Base-by-base conservation (phyloP, 53 echinoderm and acorn worm genomes). In the Luidia sarsii region DNA sequence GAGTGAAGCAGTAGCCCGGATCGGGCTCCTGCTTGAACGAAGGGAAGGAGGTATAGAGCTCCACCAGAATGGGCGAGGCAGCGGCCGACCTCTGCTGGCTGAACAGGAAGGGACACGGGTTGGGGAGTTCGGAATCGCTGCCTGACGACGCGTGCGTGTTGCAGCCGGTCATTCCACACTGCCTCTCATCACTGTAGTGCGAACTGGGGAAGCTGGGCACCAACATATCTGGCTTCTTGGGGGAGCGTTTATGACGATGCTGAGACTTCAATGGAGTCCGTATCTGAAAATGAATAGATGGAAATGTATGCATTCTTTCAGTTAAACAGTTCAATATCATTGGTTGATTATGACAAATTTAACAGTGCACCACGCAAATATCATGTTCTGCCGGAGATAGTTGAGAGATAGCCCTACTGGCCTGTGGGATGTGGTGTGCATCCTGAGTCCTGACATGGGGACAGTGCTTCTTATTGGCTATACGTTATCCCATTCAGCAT, bases 1-100 rank as follows among this genome's bases (percentile, higher is more conserved):
- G 28, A 2, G 50, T 33, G 1, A 23, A 52, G 52, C 3, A 43
- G 7, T 8, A 48, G 52, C 34, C 52, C 0, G 50, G 31, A 33
- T 56, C 74, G 2, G 18, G 8, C 5, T 34, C 38, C 29, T 28
- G 73, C 37, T 73, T 73, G 57, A 36, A 39, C 9, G 55, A 5
- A 16, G 25, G 24, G 10, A 23, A 0, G 19, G 73, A 38, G 14
- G 55, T 38, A 39, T 72, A 56, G 15, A 39, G 56, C 24, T 72
- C 73, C 16, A 72, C 57, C 37, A 72, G 27, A n/a, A 74, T 74
- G 6, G 74, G 74, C 4, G 74, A 74, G 25, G 56, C 57, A 2
- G 74, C 29, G 24, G 19, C 36, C n/a, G 38, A 21, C 19, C 39
- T 54, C 57, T 74, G 28, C 37, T 1, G 38, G 10, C 15, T 36